phyloP scores from a whole-genome alignment of 2,113 vertebrate genomes.

The Alces alces region DNA sequence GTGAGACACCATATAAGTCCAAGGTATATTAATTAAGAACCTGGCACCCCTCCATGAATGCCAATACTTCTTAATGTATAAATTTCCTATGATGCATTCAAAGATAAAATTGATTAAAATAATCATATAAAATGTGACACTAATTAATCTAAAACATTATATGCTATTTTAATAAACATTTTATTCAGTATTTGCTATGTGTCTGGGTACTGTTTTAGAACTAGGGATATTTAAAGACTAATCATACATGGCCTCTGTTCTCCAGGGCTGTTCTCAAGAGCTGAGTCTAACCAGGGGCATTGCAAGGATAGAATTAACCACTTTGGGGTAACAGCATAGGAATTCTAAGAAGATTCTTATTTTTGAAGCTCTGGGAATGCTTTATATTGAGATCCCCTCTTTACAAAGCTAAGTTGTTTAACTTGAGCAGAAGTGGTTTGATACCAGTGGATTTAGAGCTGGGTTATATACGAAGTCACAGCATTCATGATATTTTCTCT shows the following conservation, averaged over 20 bases:
- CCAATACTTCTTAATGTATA: background rate
- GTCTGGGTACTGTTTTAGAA: background rate
- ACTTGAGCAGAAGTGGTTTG: background rate
- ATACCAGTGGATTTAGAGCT: background rate
- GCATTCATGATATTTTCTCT: background rate
- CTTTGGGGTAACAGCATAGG: background rate
- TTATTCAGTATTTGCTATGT: background rate
- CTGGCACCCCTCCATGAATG: background rate
- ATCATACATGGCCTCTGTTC: background rate
- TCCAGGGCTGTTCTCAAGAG: background rate
- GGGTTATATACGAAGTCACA: background rate
- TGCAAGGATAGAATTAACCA: background rate
- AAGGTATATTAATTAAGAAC: background rate
- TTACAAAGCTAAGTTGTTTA: background rate
- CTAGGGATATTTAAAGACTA: background rate
- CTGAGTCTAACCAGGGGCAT: background rate
- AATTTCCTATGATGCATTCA: background rate
- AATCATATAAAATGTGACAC: background rate
- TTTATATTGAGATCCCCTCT: background rate
- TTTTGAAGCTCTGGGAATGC: background rate
- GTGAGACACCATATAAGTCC: background rate
- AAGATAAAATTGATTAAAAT: background rate
- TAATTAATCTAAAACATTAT: background rate
- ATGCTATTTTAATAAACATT: background rate
- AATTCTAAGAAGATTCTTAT: background rate